These are phyloP conservation scores for Ostrea edulis DNA, from an alignment of 1,140 invertebrate species.

Conservation along the genomic window DNA sequence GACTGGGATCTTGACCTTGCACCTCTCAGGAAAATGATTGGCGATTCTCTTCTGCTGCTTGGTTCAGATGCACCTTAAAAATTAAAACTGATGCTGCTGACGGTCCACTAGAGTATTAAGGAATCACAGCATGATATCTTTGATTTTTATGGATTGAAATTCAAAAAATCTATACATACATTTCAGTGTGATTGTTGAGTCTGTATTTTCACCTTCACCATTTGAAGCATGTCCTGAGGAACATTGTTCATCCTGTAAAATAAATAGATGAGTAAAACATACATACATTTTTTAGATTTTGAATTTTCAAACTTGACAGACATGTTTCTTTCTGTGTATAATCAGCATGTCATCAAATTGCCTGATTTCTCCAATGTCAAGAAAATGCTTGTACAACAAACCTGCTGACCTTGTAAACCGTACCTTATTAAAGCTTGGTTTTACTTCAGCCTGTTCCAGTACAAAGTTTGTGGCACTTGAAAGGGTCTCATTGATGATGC, in stretches of 20 bases:
- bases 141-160: background rate
- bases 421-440: conserved; percentile 46
- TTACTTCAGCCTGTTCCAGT: conserved; percentile 42
- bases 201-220: background rate
- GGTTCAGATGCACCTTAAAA: conserved; percentile 57
- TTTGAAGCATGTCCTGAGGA: background rate
- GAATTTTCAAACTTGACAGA: too few species aligned
- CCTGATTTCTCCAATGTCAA: too few species aligned
- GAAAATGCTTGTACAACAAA: too few species aligned
- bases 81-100: background rate
- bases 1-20: conserved; percentile 35
- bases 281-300: too few species aligned
- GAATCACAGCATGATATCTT: background rate
- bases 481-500: conserved; percentile 68
- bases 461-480: conserved; percentile 62
- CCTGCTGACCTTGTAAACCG: background rate
- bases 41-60: conserved; percentile 42
- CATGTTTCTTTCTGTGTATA: too few species aligned
- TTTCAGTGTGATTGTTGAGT: background rate
- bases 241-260: background rate
- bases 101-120: background rate
- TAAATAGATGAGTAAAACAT: background rate
- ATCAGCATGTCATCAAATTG: too few species aligned
- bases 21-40: background rate
- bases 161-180: background rate